Evolutionary conservation across 2,797 vertebrate species (phyloP), one percentile per base, ranked within the genome.

Genomic region (Enteromius unitaeniatus): DNA sequence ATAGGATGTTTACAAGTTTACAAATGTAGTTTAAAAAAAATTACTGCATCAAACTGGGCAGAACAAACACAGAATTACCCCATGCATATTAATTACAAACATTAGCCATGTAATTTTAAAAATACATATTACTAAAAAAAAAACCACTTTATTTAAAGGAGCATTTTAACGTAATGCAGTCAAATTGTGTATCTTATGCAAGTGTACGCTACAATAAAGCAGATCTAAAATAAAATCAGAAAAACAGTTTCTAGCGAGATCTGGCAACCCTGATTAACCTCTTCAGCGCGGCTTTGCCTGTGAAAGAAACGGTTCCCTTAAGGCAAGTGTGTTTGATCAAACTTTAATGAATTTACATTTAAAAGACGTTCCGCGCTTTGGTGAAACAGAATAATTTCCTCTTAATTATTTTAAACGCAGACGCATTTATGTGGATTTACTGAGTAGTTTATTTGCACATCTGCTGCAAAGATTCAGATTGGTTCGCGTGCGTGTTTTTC

Each of bases 181-280:
- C 49, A 1, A 1, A 14, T 4, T 11, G 3, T 55, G 49, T n/a
- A 37, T 37, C 5, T 15, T 1, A 75, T 55, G 19, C 49, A 14
- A 55, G 11, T 37, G 7, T 64, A 11, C 14, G 23, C 76, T n/a
- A 13, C 26, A 78, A 19, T 6, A 31, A 42, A 73, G 2, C 10
- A 14, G 6, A 74, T 55, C 53, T 55, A 0, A 23, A 23, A 23
- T 40, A 3, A 42, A 60, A 60, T 26, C n/a, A n/a, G n/a, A n/a
- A n/a, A n/a, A n/a, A 40, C n/a, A 7, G 37, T 47, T 47, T 47
- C 1, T 17, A 15, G 9, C 2, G 8, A 42, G 47, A 69, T 70
- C 28, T 80, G 78, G 78, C 78, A 80, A 80, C 78, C 17, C 31
- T 6, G 86, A 79, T 95, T 94, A 95, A 95, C 64, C 74, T 31